Evolutionary conservation across 2,888 invertebrate genomes (phyloP).

Genomic region (Cerceris ruficornis): DNA sequence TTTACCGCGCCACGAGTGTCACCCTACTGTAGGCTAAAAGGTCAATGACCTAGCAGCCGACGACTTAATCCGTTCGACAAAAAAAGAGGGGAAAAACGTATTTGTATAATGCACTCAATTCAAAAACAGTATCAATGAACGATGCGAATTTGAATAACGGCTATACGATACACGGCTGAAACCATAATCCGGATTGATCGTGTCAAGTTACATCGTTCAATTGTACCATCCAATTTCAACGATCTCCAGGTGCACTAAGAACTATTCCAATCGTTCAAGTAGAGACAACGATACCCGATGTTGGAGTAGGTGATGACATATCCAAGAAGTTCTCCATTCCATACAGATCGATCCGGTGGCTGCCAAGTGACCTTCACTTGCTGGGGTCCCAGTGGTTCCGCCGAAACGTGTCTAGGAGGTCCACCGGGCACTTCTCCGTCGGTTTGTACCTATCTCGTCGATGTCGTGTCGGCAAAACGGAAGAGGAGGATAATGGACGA

Average conservation of each 20-base stretch:
- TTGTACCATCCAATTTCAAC: neutral
- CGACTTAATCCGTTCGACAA: no score
- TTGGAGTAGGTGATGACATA: slow-evolving; percentile 84
- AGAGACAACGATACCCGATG: slow-evolving; percentile 75
- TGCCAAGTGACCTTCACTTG: slow-evolving; percentile 90
- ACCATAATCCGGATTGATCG: neutral
- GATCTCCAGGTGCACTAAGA: slow-evolving; percentile 26
- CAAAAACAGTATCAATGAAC: no score
- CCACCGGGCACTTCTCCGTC: slow-evolving; percentile 87
- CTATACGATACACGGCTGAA: neutral
- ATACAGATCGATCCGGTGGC: slow-evolving; percentile 87
- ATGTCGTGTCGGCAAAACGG: neutral
- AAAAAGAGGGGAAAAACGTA: no score
- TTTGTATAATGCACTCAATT: no score
- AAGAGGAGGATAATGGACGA: neutral
- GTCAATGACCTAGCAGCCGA: no score
- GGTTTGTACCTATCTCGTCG: slow-evolving; percentile 79
- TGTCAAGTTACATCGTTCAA: neutral
- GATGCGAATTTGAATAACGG: no score
- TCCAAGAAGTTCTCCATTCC: slow-evolving; percentile 90
- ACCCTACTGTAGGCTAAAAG: no score
- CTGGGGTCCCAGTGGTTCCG: slow-evolving; percentile 87
- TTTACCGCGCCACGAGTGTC: no score
- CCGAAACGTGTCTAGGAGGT: slow-evolving; percentile 86
- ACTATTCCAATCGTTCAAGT: slow-evolving; percentile 55